Evolutionary conservation across 2,888 invertebrate genomes (phyloP).

Genomic region (Colletes collaris): DNA sequence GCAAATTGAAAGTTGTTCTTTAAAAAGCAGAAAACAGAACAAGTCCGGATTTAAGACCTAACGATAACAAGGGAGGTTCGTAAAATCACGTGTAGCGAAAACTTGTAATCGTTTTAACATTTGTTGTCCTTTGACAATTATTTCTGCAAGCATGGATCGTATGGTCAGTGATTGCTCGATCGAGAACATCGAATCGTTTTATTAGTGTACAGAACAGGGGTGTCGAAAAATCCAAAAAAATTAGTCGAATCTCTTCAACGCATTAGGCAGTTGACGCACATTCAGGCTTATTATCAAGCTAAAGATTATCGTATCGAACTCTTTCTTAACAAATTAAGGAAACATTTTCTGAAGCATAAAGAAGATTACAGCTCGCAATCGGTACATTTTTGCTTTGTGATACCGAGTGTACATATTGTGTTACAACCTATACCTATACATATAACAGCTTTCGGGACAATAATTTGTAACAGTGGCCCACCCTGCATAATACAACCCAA

Average conservation of each 20-base stretch:
- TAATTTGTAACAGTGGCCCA: conserved; percentile 36
- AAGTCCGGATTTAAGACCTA: neutral
- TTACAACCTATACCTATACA: neutral
- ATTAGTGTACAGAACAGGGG: neutral
- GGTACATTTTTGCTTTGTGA: neutral
- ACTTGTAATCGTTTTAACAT: neutral
- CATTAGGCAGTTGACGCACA: neutral
- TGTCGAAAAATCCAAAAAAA: neutral
- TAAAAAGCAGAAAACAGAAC: neutral
- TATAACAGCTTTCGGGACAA: neutral
- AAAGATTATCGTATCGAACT: neutral
- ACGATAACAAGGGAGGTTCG: neutral
- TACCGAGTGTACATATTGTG: no score
- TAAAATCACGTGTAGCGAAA: neutral
- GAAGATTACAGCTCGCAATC: no score
- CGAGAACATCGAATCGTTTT: neutral
- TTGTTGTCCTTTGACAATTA: neutral
- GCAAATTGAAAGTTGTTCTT: neutral
- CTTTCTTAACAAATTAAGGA: neutral
- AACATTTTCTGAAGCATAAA: no score
- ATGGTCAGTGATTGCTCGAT: neutral
- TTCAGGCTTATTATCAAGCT: neutral
- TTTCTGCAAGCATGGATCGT: neutral
- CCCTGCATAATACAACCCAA: conserved; percentile 48
- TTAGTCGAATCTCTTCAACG: conserved; percentile 4